These are phyloP conservation scores for Melieria crassipennis DNA, from an alignment of 2,888 invertebrate genomes.

Conservation along the genomic window DNA sequence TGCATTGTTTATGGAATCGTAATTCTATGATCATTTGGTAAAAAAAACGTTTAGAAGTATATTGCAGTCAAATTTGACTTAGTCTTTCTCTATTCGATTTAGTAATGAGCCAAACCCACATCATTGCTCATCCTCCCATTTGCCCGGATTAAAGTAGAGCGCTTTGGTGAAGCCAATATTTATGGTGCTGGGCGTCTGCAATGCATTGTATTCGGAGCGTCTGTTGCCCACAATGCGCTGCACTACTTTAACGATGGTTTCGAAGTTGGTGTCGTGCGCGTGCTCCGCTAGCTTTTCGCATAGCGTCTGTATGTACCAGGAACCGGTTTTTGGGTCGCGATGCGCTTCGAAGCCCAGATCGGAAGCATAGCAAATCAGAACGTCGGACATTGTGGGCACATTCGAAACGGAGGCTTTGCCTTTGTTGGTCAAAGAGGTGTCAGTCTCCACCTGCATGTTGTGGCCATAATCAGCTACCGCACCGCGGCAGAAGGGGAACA, in stretches of 20 bases:
- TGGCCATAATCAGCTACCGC: conserved; percentile 58
- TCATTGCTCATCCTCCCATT: conserved; percentile 22
- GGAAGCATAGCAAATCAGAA: conserved; percentile 75
- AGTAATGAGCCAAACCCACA: too few relatives aligned
- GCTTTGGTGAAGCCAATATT: conserved; percentile 74
- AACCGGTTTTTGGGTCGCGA: conserved; percentile 71
- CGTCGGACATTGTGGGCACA: conserved; percentile 67
- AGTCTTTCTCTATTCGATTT: too few relatives aligned
- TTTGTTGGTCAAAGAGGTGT: conserved; percentile 20
- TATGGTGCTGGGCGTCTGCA: conserved; percentile 74
- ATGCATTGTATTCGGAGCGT: conserved; percentile 56
- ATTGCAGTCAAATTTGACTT: too few relatives aligned
- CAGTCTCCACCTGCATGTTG: conserved; percentile 39
- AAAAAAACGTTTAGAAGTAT: too few relatives aligned
- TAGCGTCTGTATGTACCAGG: conserved; percentile 78
- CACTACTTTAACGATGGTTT: conserved; percentile 74
- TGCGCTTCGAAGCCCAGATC: conserved; percentile 68
- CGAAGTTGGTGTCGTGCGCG: conserved; percentile 73
- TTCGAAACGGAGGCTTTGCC: conserved; percentile 16
- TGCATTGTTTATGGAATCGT: too few relatives aligned
- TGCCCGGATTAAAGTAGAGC: conserved; percentile 76
- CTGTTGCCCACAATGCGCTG: conserved; percentile 66
- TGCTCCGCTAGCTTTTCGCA: conserved; percentile 73
- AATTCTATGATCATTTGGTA: too few relatives aligned
- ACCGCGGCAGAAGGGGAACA: conserved; percentile 76